Evolutionary conservation across 2,797 vertebrate genomes (phyloP).

Genomic region (Cyprinella venusta): DNA sequence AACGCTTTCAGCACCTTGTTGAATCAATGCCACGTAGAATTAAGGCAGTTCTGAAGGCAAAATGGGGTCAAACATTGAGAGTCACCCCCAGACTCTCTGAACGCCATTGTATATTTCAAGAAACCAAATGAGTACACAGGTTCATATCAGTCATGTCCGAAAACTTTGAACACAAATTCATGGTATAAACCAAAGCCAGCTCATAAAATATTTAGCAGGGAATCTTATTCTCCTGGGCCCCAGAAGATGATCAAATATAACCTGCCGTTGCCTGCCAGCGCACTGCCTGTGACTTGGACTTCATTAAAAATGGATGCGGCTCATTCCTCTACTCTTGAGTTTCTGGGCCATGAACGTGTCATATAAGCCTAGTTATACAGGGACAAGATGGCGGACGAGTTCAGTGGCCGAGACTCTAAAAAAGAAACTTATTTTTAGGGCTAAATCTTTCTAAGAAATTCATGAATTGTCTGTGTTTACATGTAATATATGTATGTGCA

Average conservation of each 20-base stretch:
- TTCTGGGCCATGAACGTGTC: constrained; percentile 48
- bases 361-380: constrained; percentile 11
- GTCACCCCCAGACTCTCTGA: no score
- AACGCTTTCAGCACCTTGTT: no score
- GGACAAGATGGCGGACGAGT: neutral
- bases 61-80: no score
- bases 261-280: constrained; percentile 55
- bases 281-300: constrained; percentile 41
- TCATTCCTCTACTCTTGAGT: constrained; percentile 57
- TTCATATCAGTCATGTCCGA: constrained; percentile 50
- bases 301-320: constrained; percentile 71
- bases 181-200: constrained; percentile 65
- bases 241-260: constrained; percentile 70
- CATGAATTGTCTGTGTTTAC: neutral
- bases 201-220: constrained; percentile 73
- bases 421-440: neutral
- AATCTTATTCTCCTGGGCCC: constrained; percentile 66
- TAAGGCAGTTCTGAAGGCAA: no score
- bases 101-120: neutral
- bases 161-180: constrained; percentile 58
- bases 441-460: neutral
- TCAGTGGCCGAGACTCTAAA: neutral
- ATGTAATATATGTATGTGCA: neutral
- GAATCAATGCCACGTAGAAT: no score
- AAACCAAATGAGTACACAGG: constrained; percentile 28